phyloP scores from a whole-genome alignment of 2,888 invertebrate genomes.

The Antheraea assamensis region DNA sequence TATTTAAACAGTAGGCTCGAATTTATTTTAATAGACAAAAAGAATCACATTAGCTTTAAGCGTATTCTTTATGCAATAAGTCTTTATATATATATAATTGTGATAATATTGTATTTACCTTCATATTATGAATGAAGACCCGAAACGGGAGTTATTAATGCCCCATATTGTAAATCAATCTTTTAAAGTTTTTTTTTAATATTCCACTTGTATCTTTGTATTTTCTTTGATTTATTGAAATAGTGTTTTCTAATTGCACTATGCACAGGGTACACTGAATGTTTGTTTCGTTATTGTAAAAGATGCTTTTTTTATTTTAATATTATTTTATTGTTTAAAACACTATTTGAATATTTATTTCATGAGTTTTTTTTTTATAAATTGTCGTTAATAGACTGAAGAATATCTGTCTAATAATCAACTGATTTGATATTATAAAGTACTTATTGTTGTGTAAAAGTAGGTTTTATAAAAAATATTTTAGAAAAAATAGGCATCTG shows the following conservation, averaged over 20 bases:
- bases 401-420: constrained; percentile 47
- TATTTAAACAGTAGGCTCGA: constrained; percentile 66
- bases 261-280: not conserved
- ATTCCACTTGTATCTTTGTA: not conserved
- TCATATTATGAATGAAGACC: not conserved
- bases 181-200: not conserved
- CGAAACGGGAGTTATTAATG: not conserved
- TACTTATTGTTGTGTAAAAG: constrained; percentile 8
- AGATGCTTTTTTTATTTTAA: not conserved
- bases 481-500: not conserved
- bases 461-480: not conserved
- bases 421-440: constrained; percentile 19
- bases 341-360: constrained; percentile 16
- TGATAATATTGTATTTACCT: constrained; percentile 44
- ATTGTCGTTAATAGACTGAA: constrained; percentile 58
- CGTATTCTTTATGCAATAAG: constrained; percentile 52
- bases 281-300: constrained; percentile 7
- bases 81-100: constrained; percentile 55
- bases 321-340: not conserved
- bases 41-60: constrained; percentile 53
- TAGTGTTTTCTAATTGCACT: not conserved
- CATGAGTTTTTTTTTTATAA: constrained; percentile 31
- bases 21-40: constrained; percentile 30
- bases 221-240: not conserved
- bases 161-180: not conserved